Conservation (phyloP, 2,113 vertebrate species). For the Phylloscopus trochilus region DNA sequence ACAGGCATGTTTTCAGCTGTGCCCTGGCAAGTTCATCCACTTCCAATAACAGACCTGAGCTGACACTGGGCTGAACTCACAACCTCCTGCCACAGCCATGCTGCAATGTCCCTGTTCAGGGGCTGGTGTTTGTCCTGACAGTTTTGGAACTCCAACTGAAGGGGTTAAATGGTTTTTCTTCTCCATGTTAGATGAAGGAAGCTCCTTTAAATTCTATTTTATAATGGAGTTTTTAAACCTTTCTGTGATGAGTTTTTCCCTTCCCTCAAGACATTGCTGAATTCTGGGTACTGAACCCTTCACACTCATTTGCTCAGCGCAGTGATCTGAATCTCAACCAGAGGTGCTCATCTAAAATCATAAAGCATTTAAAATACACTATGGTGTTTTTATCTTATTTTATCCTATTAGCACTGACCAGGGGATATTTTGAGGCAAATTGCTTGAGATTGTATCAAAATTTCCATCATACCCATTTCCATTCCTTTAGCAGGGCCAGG, state of each 20-base stretch:
- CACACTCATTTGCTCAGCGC: background rate
- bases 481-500: background rate
- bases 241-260: background rate
- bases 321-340: background rate
- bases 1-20: background rate
- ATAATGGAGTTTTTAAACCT: background rate
- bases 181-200: background rate
- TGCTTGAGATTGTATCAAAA: background rate
- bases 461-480: background rate
- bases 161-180: background rate
- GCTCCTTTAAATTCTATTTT: background rate
- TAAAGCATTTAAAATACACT: background rate
- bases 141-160: background rate
- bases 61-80: background rate
- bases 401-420: background rate
- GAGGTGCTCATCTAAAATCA: background rate
- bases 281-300: background rate
- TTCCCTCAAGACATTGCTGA: background rate
- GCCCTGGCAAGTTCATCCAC: background rate
- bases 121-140: background rate
- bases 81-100: background rate
- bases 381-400: background rate
- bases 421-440: background rate
- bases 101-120: accelerated
- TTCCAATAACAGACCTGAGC: background rate